Conservation (phyloP, 2,888 invertebrate genomes). For the Hoplodrina ambigua region DNA sequence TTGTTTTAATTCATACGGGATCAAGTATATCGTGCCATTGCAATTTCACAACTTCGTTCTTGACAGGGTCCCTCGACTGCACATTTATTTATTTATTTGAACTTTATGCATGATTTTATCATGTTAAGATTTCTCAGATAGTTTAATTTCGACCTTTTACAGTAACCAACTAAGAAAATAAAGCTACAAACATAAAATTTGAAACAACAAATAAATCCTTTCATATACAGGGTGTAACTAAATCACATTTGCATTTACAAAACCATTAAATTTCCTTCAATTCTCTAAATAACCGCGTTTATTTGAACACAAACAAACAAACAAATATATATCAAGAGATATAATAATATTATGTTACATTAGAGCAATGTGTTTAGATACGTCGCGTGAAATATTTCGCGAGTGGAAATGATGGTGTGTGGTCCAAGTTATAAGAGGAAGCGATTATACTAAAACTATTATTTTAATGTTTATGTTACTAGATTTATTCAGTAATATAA, state of each 20-base stretch:
- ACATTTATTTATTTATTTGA: too few species aligned
- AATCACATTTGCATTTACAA: background rate
- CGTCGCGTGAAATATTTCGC: constrained; percentile 45
- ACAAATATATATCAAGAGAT: constrained; percentile 21
- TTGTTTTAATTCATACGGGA: too few species aligned
- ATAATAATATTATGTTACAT: constrained; percentile 52
- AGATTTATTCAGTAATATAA: background rate
- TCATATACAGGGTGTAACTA: background rate
- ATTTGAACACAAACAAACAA: constrained; percentile 41
- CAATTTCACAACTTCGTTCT: too few species aligned
- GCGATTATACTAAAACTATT: background rate
- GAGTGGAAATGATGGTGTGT: constrained; percentile 16
- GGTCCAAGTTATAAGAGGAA: constrained; percentile 15
- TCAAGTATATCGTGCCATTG: too few species aligned
- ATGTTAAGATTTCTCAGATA: too few species aligned
- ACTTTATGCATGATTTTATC: too few species aligned
- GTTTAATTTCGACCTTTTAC: too few species aligned
- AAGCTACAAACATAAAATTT: background rate
- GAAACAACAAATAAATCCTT: background rate
- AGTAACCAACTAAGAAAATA: background rate
- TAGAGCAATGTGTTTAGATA: constrained; percentile 36
- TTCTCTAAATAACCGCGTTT: constrained; percentile 45
- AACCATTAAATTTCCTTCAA: constrained; percentile 18
- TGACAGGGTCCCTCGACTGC: too few species aligned
- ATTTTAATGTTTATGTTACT: background rate